Base-by-base conservation (phyloP, 2,797 vertebrate species). In the Gouania willdenowi region DNA sequence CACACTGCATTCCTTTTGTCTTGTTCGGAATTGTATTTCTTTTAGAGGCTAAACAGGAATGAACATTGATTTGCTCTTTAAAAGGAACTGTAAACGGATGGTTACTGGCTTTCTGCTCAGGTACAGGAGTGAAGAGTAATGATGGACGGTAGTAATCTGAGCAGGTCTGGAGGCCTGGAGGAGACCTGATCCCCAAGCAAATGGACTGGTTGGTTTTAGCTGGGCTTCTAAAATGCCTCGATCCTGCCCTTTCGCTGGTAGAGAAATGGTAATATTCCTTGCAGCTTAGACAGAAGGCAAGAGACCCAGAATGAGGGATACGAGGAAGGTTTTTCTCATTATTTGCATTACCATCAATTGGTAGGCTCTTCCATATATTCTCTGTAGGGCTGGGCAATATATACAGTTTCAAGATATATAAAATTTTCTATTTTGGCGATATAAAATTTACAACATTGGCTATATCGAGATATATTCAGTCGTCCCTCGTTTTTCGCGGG, bases 81-180 rank as follows among this genome's bases (percentile, higher is more conserved):
- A 69, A 66, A 66, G 50, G 44, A 44, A 27, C 41, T 39, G 61
- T 53, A 33, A 61, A 36, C 60, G 43, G 27, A 16, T 12, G 48
- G 45, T 58, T 51, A 53, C 23, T 31, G 66, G 53, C 67, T 69
- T 55, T 42, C 28, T 48, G 57, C 37, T 26, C 50, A 35, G 52
- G 44, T 23, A 24, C 60, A 9, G 8, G 1, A 22, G 14, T 40
- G 41, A 44, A 55, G 26, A 51, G 4, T 30, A 11, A 6, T 81
- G 81, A 83, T 56, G 84, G 82, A 82, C 79, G 78, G 71, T 67
- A 22, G 66, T 76, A 77, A 76, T 77, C 65, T 51, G 53, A 73
- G 60, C 46, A 64, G 63, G 44, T 33, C 46, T 54, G 26, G 39
- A 54, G 66, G 40, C 71, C 56, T 54, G 31, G 44, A 70, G 71